Evolutionary conservation across 2,113 vertebrate species (phyloP), one percentile per base, ranked within the genome.

Genomic region (zebrafish (Danio rerio)): DNA sequence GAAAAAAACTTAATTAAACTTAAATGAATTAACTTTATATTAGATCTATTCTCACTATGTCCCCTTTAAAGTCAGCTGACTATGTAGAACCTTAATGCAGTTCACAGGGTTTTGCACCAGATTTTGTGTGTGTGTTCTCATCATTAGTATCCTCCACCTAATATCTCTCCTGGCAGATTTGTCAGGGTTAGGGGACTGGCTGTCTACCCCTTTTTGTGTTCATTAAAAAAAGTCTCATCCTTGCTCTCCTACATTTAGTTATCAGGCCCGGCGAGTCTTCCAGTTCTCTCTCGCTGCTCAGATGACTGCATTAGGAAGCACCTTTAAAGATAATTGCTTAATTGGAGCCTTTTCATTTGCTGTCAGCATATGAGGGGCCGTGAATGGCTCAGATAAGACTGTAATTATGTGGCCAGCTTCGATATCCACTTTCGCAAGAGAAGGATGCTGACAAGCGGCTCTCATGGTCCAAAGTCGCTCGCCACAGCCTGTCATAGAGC

Each of bases 301-400:
- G 90, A 89, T 92, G 90, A 90, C 90, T 91, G 91, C 87, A 92
- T 92, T 92, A 90, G 87, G 73, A 89, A 70, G 84, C 86, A 90
- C 90, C 91, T 92, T 90, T 88, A 91, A 84, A 92, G 89, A 92
- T 92, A 94, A 94, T 93, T 92, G 87, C 92, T 90, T 94, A 92
- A 93, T 93, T 93, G 91, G 89, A 81, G 70, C 86, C 91, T 90
- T 93, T 91, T 93, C 89, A 92, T 90, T 86, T 78, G 86, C 90
- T 90, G 92, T 91, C 91, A 85, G 79, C 50, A 74, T 87, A 84
- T 71, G 91, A 90, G 55, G 84, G 88, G 86, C 89, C 21, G 74
- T 89, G 89, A 92, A 91, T 89, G 86, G 87, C 88, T 90, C 86
- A 89, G 92, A 93, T 93, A 91, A 91, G 90, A 88, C 89, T 81